A percentile compares a stretch with the other conserved stretches of the same genome.
Conservation (phyloP, 1,140 invertebrate genomes). For the Leptopilina boulardi region DNA sequence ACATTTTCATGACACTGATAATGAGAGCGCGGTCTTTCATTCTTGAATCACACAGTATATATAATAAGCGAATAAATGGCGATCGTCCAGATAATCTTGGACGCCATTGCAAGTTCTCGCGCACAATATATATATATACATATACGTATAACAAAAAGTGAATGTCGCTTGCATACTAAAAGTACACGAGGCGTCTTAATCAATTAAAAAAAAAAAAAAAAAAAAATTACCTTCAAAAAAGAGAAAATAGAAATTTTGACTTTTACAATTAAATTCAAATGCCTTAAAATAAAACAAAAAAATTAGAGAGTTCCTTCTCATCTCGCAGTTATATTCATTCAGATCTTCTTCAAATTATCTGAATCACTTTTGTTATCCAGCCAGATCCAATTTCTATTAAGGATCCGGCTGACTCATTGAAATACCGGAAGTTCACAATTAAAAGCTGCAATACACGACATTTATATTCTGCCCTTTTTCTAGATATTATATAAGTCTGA, state of each 20-base stretch:
- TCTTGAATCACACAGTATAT: conserved; percentile 48
- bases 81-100: conserved; percentile 47
- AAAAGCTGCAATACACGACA: too few species aligned
- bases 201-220: neutral
- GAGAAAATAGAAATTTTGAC: too few species aligned
- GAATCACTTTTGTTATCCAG: conserved; percentile 22
- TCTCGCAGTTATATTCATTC: neutral
- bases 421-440: conserved; percentile 30
- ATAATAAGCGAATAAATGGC: conserved; percentile 51
- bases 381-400: conserved; percentile 15
- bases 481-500: neutral
- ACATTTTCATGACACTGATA: conserved; percentile 42
- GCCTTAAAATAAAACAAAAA: neutral
- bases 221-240: neutral
- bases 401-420: neutral
- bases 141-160: neutral
- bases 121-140: neutral
- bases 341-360: conserved; percentile 19
- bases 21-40: conserved; percentile 55
- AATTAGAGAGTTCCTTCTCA: neutral
- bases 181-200: neutral
- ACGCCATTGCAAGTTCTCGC: conserved; percentile 1
- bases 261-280: too few species aligned
- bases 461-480: too few species aligned
- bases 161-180: conserved; percentile 24